Conservation (phyloP, 2,113 vertebrate species). For the Lycocorax pyrrhopterus region DNA sequence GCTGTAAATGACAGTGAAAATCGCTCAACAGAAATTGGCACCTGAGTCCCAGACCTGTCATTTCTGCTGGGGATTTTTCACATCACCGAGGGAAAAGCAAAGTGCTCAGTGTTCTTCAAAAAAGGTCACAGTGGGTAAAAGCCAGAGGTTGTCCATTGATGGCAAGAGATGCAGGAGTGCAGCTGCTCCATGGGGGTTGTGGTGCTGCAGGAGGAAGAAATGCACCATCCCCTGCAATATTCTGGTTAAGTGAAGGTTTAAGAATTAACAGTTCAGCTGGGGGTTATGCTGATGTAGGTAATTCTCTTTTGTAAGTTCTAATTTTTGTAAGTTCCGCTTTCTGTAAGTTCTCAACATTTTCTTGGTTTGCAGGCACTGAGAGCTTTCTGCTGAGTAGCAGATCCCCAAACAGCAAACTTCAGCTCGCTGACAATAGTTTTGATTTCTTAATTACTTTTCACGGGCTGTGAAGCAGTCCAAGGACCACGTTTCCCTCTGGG, state of each 20-base stretch:
- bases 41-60: neutral
- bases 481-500: neutral
- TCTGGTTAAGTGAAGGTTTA: neutral
- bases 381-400: neutral
- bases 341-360: neutral
- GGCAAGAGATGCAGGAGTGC: neutral
- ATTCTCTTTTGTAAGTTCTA: neutral
- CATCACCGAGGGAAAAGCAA: neutral
- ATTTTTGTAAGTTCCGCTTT: neutral
- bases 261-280: neutral
- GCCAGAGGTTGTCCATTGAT: neutral
- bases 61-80: neutral
- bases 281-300: neutral
- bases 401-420: neutral
- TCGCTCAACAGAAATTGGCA: neutral
- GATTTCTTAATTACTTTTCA: constrained; percentile 49
- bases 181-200: accelerated
- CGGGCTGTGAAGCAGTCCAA: neutral
- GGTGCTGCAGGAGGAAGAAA: neutral
- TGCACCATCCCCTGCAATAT: neutral
- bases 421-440: neutral
- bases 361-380: neutral
- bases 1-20: neutral
- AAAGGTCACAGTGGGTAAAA: neutral
- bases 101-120: neutral